Evolutionary conservation across 1,140 invertebrate genomes (phyloP), one percentile per base, ranked within the genome.

Genomic region (Colletes gigas): DNA sequence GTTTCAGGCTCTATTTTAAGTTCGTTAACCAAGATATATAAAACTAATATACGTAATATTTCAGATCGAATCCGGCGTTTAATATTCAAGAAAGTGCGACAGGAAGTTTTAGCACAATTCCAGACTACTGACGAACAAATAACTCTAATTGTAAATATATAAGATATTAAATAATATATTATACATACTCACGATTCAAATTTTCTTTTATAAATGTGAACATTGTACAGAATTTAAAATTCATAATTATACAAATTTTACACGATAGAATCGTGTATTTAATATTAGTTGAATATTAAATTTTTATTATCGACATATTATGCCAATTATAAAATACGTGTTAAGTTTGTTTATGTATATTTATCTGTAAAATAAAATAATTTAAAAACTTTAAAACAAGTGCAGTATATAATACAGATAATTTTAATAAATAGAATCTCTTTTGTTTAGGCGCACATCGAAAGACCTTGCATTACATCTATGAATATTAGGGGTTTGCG

Each of bases 21-120:
- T n/a, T 30, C 7, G 44, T 47, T 4, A 50, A 50, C 50, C 9
- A 50, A 17, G n/a, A 57, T 60, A 57, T 41, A 19, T n/a, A 12
- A 60, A 54, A 50, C 8, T 79, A 82, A 75, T 75, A 71, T 39
- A 4, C 83, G 73, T 63, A 50, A 85, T 70, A 75, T 93, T 93
- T 87, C 88, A 93, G 92, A 88, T 88, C 88, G 72, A 93, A 93
- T 90, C 88, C 91, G 55, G 87, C 89, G 81, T 93, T 92, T 89
- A 86, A 86, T 15, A 88, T 90, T 77, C 89, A 93, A 75, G 91
- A 92, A 74, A 85, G 67, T 65, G 19, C 88, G 78, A 77, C 78
- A 67, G 91, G 87, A 83, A 84, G 14, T 62, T 86, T 86, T 70
- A 67, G 62, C 30, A 74, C 65, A 10, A 44, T 83, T 72, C 3